Evolutionary conservation across 2,113 vertebrate genomes (phyloP).

Genomic region (Sphyrna mokarran): DNA sequence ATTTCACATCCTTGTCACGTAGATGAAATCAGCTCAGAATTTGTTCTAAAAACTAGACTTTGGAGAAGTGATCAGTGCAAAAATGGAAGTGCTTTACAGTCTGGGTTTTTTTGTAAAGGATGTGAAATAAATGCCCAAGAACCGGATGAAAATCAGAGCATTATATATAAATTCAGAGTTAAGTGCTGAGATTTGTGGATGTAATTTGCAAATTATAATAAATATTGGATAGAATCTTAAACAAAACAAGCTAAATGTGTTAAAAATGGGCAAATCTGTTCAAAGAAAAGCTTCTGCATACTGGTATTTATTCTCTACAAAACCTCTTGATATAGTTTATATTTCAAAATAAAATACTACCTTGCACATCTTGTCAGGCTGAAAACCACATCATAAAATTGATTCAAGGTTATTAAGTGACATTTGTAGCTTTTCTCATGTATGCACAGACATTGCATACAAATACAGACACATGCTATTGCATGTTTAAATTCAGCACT

Average conservation of each 20-base stretch:
- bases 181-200: not conserved
- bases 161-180: not conserved
- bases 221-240: not conserved
- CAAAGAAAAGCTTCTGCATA: not conserved
- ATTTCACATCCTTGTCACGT: not conserved
- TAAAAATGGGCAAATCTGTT: not conserved
- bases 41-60: not conserved
- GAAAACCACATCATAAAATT: not conserved
- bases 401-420: not conserved
- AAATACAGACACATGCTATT: not conserved
- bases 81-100: not conserved
- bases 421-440: not conserved
- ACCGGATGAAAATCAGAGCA: not conserved
- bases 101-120: not conserved
- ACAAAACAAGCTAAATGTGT: not conserved
- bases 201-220: not conserved
- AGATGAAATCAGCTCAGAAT: not conserved
- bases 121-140: not conserved
- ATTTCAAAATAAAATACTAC: not conserved
- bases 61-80: not conserved
- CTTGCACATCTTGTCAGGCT: not conserved
- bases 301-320: not conserved
- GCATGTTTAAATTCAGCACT: not conserved
- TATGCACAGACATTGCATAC: not conserved
- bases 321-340: not conserved